phyloP scores from a whole-genome alignment of 2,888 invertebrate genomes.

The Rhaphigaster nebulosa region DNA sequence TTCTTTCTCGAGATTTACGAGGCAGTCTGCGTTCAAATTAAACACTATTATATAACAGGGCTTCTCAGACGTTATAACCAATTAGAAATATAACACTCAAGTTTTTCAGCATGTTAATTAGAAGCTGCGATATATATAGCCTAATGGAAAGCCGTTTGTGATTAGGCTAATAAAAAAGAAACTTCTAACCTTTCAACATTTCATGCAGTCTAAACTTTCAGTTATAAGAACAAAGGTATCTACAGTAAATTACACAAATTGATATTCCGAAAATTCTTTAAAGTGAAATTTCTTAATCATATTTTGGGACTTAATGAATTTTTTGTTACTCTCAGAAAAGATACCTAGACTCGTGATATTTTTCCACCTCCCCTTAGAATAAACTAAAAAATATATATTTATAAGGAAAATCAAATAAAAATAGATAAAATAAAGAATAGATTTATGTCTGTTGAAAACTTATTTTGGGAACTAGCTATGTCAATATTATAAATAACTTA shows the following conservation, averaged over 20 bases:
- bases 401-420: no score
- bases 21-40: not conserved
- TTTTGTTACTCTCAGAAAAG: no score
- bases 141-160: not conserved
- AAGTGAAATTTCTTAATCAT: not conserved
- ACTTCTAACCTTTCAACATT: not conserved
- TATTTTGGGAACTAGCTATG: no score
- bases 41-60: not conserved
- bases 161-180: not conserved
- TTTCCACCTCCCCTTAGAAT: no score
- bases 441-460: no score
- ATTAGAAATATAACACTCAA: slow-evolving; percentile 9
- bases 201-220: not conserved
- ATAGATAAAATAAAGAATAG: no score
- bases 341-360: no score
- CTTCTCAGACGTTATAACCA: not conserved
- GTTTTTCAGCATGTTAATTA: not conserved
- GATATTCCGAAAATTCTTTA: not conserved
- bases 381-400: no score
- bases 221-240: not conserved
- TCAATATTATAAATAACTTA: no score
- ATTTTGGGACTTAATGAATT: no score
- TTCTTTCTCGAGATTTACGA: not conserved
- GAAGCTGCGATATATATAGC: not conserved
- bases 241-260: not conserved